Evolutionary conservation across 2,113 vertebrate genomes (phyloP).

Genomic region (Osmerus eperlanus): DNA sequence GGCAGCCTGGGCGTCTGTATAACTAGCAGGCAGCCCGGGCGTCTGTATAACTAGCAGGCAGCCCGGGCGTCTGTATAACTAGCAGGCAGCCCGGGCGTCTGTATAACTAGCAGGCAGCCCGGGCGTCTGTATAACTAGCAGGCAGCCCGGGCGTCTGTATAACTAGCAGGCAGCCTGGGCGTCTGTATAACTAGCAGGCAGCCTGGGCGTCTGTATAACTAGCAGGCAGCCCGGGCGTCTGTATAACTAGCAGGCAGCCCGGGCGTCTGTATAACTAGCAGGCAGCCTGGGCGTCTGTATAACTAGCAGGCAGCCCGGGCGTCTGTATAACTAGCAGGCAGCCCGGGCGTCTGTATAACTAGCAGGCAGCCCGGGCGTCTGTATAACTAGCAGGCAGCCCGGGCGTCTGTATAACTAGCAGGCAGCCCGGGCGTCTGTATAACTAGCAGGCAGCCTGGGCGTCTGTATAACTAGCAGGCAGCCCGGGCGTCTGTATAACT

Average conservation of each 20-base stretch:
- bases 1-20: background rate
- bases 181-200: too few relatives aligned
- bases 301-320: background rate
- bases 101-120: background rate
- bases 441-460: background rate
- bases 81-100: background rate
- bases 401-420: background rate
- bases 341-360: background rate
- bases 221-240: background rate
- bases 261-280: background rate
- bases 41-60: too few relatives aligned
- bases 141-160: background rate
- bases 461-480: too few relatives aligned
- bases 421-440: background rate
- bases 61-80: background rate
- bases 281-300: background rate
- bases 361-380: background rate
- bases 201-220: background rate
- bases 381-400: background rate
- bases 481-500: background rate
- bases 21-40: background rate
- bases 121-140: background rate
- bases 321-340: too few relatives aligned
- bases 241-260: background rate
- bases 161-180: background rate